Base-by-base conservation (phyloP, 2,797 vertebrate genomes). In the Melanotaenia pygmaea region DNA sequence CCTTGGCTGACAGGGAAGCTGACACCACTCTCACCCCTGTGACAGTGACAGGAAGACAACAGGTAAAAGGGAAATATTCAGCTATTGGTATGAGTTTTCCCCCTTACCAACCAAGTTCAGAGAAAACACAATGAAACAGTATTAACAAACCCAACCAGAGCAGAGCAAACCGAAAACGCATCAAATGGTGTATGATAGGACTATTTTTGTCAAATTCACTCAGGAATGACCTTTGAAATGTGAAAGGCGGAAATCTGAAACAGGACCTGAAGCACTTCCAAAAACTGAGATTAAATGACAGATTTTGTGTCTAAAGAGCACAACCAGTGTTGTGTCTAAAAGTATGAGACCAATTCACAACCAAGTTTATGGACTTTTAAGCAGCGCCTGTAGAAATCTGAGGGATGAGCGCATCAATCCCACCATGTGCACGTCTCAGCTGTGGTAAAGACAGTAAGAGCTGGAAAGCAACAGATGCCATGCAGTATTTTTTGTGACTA, bases 221-320 rank as follows among this genome's bases (percentile, higher is more conserved):
- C 79, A 64, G 65, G 82, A 81, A 70, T 89, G 86, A 92, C 89
- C 89, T 87, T 76, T 74, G 70, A 88, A 92, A 91, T 89, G 86
- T 84, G 87, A 87, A 58, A 77, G 67, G 68, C 70, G 70, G 64
- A 74, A 81, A 86, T 79, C 74, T 76, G 59, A 78, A 83, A 70
- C 76, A 45, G 69, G 70, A 79, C 70, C 66, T 62, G 45, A 83
- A 82, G 78, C 70, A 4, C 67, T 83, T 78, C 84, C 70, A 76
- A 43, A 60, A 70, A 5, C 7, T 10, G 45, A 70, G 79, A 84
- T 80, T 68, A 76, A 57, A 59, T 58, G 72, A 71, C 54, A 66
- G 56, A 61, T 82, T 80, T 70, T 62, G 72, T 61, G 40, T 72
- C 53, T 79, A 5, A 43, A 43, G 40, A 43, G 40, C 14, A 13